Conservation (phyloP, 2,888 invertebrate species). For the Hylaea fasciaria region DNA sequence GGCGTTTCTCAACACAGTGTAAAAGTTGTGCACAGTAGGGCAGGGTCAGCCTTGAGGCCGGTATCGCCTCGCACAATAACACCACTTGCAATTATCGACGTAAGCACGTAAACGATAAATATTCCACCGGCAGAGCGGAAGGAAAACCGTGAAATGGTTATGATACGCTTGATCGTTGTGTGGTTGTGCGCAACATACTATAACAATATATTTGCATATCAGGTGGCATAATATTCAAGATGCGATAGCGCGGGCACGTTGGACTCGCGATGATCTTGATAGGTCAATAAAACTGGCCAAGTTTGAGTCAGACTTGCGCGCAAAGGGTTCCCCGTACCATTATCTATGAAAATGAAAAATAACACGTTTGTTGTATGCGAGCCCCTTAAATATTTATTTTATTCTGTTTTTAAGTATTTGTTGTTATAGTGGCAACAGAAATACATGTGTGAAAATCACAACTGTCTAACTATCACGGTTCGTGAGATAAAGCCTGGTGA, state of each 20-base stretch:
- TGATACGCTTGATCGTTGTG: background rate
- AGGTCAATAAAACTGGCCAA: no score
- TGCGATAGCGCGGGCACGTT: conserved; percentile 8
- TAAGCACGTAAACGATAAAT: conserved; percentile 6
- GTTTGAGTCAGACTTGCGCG: no score
- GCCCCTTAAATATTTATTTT: no score
- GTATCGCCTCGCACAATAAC: background rate
- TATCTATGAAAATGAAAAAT: no score
- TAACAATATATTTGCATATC: conserved; percentile 19
- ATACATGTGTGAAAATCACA: no score
- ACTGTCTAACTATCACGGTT: no score
- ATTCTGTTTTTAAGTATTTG: no score
- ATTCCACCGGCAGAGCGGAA: conserved; percentile 10
- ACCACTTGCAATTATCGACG: conserved; percentile 7
- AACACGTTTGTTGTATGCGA: no score
- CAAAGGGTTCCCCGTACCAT: no score
- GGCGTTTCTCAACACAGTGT: background rate
- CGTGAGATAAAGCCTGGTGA: no score
- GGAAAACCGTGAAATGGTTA: conserved; percentile 13
- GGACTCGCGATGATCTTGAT: conserved; percentile 4
- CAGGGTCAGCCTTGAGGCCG: conserved; percentile 5
- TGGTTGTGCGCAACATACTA: background rate
- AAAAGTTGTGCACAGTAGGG: background rate
- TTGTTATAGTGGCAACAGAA: no score
- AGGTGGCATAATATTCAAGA: conserved; percentile 29